phyloP scores from a whole-genome alignment of 2,888 invertebrate species.

The Seira musarum region DNA sequence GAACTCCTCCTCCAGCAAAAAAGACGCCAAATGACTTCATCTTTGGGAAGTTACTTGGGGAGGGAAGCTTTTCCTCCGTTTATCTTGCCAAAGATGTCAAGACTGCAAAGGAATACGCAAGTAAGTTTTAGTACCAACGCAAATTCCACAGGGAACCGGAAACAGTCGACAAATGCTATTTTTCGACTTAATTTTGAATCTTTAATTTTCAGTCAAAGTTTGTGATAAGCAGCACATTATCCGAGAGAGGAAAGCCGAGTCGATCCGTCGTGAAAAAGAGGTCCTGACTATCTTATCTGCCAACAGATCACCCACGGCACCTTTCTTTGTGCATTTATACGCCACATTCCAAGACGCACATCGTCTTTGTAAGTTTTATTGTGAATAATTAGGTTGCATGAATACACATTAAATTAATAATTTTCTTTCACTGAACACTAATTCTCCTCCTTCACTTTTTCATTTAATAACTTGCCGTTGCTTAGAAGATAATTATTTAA shows the following conservation, averaged over 20 bases:
- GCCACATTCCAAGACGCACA: slow-evolving; percentile 97
- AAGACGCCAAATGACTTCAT: slow-evolving; percentile 90
- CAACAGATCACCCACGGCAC: slow-evolving; percentile 76
- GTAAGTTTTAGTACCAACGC: slow-evolving; percentile 81
- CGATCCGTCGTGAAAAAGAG: slow-evolving; percentile 95
- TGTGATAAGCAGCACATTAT: slow-evolving; percentile 95
- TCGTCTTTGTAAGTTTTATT: slow-evolving; percentile 80
- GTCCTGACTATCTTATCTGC: slow-evolving; percentile 89
- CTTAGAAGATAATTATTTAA: not conserved
- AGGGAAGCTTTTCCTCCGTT: slow-evolving; percentile 97
- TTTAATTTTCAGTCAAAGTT: slow-evolving; percentile 88
- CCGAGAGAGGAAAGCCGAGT: slow-evolving; percentile 92
- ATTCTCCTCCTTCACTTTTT: not conserved
- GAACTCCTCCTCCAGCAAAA: slow-evolving; percentile 75
- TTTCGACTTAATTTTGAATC: not conserved
- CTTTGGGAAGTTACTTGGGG: slow-evolving; percentile 96
- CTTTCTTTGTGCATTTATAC: slow-evolving; percentile 94
- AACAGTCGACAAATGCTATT: too few relatives aligned
- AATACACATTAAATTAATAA: not conserved
- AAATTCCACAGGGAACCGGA: too few relatives aligned
- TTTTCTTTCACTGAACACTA: not conserved
- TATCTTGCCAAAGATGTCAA: slow-evolving; percentile 94
- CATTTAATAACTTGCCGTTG: not conserved
- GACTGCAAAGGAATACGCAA: slow-evolving; percentile 93
- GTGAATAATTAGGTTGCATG: not conserved